These are phyloP conservation scores for Hermetia illucens DNA, from an alignment of 1,140 invertebrate species.

Conservation along the genomic window DNA sequence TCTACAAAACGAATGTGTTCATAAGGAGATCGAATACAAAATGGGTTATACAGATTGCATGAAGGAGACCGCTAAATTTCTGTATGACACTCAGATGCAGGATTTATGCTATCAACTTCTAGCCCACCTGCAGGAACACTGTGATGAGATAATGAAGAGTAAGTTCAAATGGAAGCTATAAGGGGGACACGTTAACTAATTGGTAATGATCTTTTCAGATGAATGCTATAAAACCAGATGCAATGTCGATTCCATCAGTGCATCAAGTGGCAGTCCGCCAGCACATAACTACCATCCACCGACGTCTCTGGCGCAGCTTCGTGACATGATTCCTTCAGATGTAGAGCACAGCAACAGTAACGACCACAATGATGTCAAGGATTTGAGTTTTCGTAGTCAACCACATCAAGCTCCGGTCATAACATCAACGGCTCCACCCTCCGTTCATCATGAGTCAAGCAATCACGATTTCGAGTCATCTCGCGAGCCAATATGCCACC, in stretches of 20 bases:
- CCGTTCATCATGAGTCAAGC: constrained; percentile 22
- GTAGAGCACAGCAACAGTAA: constrained; percentile 35
- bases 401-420: constrained; percentile 25
- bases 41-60: constrained; percentile 81
- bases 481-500: constrained; percentile 15
- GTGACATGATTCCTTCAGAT: constrained; percentile 27
- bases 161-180: no score
- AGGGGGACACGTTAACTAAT: background rate
- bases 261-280: constrained; percentile 29
- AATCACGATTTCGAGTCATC: constrained; percentile 29
- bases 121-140: constrained; percentile 71
- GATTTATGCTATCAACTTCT: constrained; percentile 67
- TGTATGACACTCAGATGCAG: constrained; percentile 71
- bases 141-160: constrained; percentile 50
- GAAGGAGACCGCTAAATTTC: constrained; percentile 74
- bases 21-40: constrained; percentile 41
- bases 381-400: constrained; percentile 28
- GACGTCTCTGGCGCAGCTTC: constrained; percentile 29
- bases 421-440: constrained; percentile 21
- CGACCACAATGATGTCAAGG: constrained; percentile 52
- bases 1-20: constrained; percentile 46
- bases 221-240: constrained; percentile 38
- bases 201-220: constrained; percentile 26
- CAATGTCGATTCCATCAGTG: constrained; percentile 28
- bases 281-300: constrained; percentile 26